Percentiles rank a stretch among this genome's conserved stretches.
phyloP scores from a whole-genome alignment of 2,888 invertebrate genomes.

The Synanthedon andrenaeformis region DNA sequence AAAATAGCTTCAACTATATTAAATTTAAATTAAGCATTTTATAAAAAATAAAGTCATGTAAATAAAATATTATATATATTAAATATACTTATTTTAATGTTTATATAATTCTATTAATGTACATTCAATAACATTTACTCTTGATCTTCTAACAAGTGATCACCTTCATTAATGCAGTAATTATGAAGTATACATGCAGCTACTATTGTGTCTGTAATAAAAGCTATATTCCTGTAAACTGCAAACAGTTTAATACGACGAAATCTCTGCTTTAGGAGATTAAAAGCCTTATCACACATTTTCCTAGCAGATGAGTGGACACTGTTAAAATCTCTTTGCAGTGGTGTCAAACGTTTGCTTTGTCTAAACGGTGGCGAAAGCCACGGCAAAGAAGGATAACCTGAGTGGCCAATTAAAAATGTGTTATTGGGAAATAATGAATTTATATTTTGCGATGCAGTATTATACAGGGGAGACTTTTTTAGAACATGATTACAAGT shows the following conservation, averaged over 20 bases:
- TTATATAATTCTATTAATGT: no score
- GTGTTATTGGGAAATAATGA: conserved; percentile 36
- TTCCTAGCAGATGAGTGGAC: conserved; percentile 33
- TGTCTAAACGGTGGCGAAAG: conserved; percentile 41
- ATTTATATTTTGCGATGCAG: conserved; percentile 29
- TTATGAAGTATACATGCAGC: conserved; percentile 48
- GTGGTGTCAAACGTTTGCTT: conserved; percentile 34
- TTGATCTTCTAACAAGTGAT: conserved; percentile 20
- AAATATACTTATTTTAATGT: no score
- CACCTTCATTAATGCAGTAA: conserved; percentile 41
- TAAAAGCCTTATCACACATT: conserved; percentile 39
- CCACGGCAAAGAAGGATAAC: conserved; percentile 41
- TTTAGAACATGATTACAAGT: conserved; percentile 33
- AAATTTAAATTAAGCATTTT: no score
- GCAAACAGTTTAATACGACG: conserved; percentile 35
- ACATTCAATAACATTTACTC: conserved; percentile 6
- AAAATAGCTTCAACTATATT: no score
- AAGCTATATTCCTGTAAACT: conserved; percentile 40
- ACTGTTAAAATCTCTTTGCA: conserved; percentile 39
- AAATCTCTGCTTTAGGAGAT: conserved; percentile 34
- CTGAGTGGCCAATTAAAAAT: conserved; percentile 39
- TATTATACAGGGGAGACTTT: conserved; percentile 38
- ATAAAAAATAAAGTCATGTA: no score
- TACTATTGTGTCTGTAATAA: conserved; percentile 42
- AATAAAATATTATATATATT: no score